These are phyloP conservation scores for Elanus axillaris DNA, from an alignment of 2,113 vertebrate genomes.

Conservation along the genomic window DNA sequence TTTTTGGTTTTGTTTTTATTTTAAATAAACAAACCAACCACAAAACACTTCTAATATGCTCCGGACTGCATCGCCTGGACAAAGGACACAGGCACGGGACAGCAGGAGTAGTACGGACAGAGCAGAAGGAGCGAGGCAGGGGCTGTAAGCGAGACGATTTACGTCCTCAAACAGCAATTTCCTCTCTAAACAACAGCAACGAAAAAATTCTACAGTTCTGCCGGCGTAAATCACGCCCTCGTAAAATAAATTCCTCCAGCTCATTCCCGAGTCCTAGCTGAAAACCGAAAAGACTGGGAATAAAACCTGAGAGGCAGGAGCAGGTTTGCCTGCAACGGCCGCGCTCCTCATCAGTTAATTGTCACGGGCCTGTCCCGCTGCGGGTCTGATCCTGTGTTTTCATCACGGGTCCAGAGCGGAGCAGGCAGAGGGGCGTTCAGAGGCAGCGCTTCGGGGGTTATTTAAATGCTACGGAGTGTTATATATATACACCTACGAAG, in stretches of 20 bases:
- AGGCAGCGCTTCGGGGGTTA: not conserved
- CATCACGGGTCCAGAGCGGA: not conserved
- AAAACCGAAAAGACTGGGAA: too few relatives aligned
- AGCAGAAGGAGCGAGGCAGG: not conserved
- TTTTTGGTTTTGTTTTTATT: too few relatives aligned
- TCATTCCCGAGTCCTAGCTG: not conserved
- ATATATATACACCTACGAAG: too few relatives aligned
- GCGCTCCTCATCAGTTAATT: not conserved
- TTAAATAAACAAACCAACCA: not conserved
- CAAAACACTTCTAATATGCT: not conserved
- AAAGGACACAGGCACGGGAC: not conserved
- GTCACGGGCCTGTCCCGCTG: too few relatives aligned
- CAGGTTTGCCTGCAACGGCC: not conserved
- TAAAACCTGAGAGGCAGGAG: not conserved
- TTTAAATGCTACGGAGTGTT: not conserved
- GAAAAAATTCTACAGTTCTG: not conserved
- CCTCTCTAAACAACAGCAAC: too few relatives aligned
- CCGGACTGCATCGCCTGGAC: not conserved
- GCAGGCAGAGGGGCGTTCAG: not conserved
- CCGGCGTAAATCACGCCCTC: not conserved
- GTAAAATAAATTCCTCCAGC: not conserved
- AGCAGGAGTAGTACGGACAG: rapidly evolving
- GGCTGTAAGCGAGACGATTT: too few relatives aligned
- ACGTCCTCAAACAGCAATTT: too few relatives aligned
- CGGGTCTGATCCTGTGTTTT: not conserved